Evolutionary conservation across 1,140 invertebrate species (phyloP), one percentile per base, ranked within the genome.

Genomic region (Ceratitis capitata): DNA sequence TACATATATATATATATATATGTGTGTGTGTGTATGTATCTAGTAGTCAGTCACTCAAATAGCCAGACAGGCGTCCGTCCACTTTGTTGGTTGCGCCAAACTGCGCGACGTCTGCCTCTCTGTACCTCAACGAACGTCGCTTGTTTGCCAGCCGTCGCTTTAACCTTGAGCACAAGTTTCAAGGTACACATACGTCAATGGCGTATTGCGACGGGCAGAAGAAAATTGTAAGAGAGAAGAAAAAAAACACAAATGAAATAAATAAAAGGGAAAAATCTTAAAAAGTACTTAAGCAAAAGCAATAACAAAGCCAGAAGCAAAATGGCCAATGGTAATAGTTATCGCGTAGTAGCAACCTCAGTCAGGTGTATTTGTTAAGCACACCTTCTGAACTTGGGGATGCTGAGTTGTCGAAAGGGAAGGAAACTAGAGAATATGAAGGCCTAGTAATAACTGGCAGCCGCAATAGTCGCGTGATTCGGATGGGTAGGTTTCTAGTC

Each of bases 121-220:
- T n/a, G 45, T 39, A 19, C 26, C 0, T 23, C n/a, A n/a, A 23
- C 69, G 14, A 29, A 64, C 29, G 29, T 12, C 61, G 14, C 19
- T 69, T 39, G 32, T 19, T 69, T 29, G 61, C n/a, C 42, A 78
- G 69, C 69, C 84, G 45, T 85, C 23, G 61, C 84, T 26, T 10
- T 42, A 85, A 85, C 84, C 84, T 74, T 74, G 84, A 85, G 84
- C 84, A 47, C 61, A 85, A 82, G 69, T 82, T 85, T 85, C 85
- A 85, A 85, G 74, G 85, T 85, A 51, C 51, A 29, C 85, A n/a
- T 84, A 84, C 83, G 83, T 84, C 58, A 84, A 84, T 84, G 45
- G 69, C n/a, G 45, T 19, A 47, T 78, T 78, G 69, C n/a, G 26
- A 78, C 32, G 42, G n/a, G 35, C 69, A 23, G 69, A 45, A 1